Evolutionary conservation across 2,888 invertebrate species (phyloP).

Genomic region (Xestia sexstrigata): DNA sequence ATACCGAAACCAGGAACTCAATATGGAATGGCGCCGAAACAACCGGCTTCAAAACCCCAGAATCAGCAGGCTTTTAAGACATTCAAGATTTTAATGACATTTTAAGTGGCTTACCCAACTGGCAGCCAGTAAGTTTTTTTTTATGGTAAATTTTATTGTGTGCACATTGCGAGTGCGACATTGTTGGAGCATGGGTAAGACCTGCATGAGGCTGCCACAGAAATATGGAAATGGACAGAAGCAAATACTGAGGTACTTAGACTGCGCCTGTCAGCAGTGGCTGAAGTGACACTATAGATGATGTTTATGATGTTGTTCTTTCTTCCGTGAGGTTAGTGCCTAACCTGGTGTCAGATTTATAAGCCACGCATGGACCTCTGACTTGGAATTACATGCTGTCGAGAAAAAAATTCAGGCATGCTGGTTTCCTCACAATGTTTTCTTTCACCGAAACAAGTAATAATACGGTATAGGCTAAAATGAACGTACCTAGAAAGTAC

Average conservation of each 20-base stretch:
- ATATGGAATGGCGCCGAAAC: neutral
- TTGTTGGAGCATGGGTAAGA: neutral
- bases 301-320: neutral
- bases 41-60: neutral
- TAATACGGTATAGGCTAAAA: too few relatives aligned
- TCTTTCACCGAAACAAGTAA: too few relatives aligned
- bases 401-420: too few relatives aligned
- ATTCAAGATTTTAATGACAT: neutral
- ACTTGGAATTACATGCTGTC: too few relatives aligned
- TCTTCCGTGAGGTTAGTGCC: too few relatives aligned
- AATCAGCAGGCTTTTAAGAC: neutral
- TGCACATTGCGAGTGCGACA: neutral
- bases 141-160: neutral
- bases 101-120: constrained; percentile 13
- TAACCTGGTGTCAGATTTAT: too few relatives aligned
- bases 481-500: too few relatives aligned
- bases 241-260: neutral
- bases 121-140: constrained; percentile 17
- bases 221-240: neutral
- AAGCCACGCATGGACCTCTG: too few relatives aligned
- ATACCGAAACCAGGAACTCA: neutral
- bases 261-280: neutral
- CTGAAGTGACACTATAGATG: neutral
- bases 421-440: too few relatives aligned
- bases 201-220: too few relatives aligned